A percentile compares a stretch with the other conserved stretches of the same genome.
Conservation (phyloP, 2,113 vertebrate genomes). For the Chloropsis cyanopogon region DNA sequence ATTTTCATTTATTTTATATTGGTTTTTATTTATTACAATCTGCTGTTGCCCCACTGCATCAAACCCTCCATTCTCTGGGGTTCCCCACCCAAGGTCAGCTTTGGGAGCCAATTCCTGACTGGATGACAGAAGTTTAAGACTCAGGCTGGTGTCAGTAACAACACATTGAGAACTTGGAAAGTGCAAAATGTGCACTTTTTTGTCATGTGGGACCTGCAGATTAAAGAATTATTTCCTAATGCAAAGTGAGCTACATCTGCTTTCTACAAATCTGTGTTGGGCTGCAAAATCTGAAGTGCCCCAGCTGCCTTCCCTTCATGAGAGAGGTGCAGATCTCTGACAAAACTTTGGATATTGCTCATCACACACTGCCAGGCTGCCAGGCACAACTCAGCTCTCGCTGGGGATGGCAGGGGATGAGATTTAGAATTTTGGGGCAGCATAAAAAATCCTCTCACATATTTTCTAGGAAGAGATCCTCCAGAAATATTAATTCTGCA, state of each 20-base stretch:
- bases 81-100: background rate
- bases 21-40: background rate
- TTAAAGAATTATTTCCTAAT: background rate
- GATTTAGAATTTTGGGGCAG: background rate
- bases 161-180: background rate
- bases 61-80: rapidly evolving
- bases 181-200: background rate
- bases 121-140: background rate
- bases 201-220: background rate
- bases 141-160: background rate
- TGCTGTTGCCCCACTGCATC: background rate
- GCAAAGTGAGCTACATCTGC: background rate
- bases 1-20: background rate
- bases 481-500: background rate
- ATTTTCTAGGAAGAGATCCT: background rate
- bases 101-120: background rate
- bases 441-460: background rate
- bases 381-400: background rate
- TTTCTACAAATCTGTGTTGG: background rate
- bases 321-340: background rate
- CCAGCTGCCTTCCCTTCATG: background rate
- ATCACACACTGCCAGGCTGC: background rate
- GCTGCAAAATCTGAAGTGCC: background rate
- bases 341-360: background rate
- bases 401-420: background rate